Conservation (phyloP, 2,888 invertebrate species). For the Trissolcus brochymenae region DNA sequence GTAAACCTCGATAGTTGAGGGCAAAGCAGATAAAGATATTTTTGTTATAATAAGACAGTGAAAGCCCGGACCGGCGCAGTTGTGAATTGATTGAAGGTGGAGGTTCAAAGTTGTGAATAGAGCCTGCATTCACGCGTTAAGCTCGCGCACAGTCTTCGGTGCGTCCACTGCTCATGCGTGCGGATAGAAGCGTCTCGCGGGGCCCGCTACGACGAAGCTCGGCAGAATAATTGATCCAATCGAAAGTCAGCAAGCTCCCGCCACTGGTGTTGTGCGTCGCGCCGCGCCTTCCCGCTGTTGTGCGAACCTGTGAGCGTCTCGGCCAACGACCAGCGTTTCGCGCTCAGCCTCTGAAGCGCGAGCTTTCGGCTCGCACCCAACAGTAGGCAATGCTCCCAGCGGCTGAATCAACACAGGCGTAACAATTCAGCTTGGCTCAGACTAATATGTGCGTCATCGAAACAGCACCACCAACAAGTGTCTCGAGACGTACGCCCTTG, state of each 20-base stretch:
- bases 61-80: too few relatives aligned
- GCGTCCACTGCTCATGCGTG: constrained; percentile 64
- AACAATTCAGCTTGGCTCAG: background rate
- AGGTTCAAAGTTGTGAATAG: too few relatives aligned
- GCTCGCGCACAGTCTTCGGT: background rate
- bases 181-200: constrained; percentile 34
- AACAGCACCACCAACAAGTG: constrained; percentile 64
- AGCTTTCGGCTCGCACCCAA: constrained; percentile 28
- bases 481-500: constrained; percentile 53
- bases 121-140: too few relatives aligned
- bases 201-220: constrained; percentile 64
- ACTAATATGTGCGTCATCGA: constrained; percentile 29
- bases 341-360: constrained; percentile 11
- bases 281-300: constrained; percentile 62
- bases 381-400: constrained; percentile 11
- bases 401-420: constrained; percentile 8
- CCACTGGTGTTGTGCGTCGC: constrained; percentile 56
- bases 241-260: constrained; percentile 64
- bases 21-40: too few relatives aligned
- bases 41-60: too few relatives aligned
- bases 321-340: constrained; percentile 8
- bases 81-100: too few relatives aligned
- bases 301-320: constrained; percentile 53
- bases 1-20: too few relatives aligned
- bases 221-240: constrained; percentile 68